Percentiles rank a stretch among this genome's conserved stretches.
These are phyloP conservation scores for Myotis daubentonii DNA, from an alignment of 2,797 vertebrate genomes.

Conservation along the genomic window DNA sequence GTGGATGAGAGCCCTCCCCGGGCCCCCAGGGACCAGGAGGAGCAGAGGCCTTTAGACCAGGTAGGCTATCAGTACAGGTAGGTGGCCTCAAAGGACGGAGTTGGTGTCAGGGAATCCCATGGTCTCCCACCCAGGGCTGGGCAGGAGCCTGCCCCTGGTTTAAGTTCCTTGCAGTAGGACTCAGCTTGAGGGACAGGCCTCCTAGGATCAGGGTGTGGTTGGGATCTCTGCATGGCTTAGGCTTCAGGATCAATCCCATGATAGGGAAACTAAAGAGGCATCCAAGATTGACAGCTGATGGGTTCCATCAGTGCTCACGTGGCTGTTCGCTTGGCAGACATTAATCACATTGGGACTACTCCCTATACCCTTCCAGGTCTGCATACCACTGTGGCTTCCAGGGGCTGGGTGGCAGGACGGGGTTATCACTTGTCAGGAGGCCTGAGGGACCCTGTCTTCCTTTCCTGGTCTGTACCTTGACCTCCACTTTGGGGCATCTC, in stretches of 20 bases:
- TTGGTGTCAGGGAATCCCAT: not conserved
- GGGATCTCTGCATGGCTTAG: not conserved
- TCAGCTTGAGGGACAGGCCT: not conserved
- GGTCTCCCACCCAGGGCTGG: not conserved
- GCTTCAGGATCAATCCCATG: not conserved
- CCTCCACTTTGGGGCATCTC: not conserved
- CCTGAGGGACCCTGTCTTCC: not conserved
- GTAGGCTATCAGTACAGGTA: not conserved
- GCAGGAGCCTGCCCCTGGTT: not conserved
- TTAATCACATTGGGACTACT: not conserved
- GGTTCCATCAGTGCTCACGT: not conserved
- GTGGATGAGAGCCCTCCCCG: not conserved
- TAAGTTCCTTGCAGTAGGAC: not conserved
- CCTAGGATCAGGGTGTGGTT: not conserved
- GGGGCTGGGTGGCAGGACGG: fast-evolving
- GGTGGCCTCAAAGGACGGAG: not conserved
- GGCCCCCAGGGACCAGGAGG: not conserved
- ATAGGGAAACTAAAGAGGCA: not conserved
- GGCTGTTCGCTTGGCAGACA: not conserved
- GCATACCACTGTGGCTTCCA: not conserved
- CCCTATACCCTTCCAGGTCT: not conserved
- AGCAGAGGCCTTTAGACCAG: not conserved
- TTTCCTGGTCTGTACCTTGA: not conserved
- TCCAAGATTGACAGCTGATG: not conserved
- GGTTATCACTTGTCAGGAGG: not conserved